Evolutionary conservation across 2,113 vertebrate genomes (phyloP), one percentile per base, ranked within the genome.

Genomic region (Megatriorchis doriae): DNA sequence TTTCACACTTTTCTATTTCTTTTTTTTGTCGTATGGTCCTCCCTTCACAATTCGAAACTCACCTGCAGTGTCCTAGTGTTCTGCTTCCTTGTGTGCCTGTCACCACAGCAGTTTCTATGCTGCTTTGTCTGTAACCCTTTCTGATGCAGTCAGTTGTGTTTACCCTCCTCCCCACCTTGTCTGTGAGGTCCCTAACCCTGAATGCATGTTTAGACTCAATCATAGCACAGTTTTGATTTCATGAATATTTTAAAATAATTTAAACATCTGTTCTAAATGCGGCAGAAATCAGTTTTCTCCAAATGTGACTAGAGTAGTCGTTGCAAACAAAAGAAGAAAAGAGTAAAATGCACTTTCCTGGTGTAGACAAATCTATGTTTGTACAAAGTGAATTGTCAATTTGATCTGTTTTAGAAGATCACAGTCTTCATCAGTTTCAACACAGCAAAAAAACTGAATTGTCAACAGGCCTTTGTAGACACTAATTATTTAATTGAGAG

Each of bases 201-300:
- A 67, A 45, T 90, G 12, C 38, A 43, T 65, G 32, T 38, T 85
- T 59, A 56, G 56, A 88, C 9, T 72, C 36, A 81, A 42, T 87
- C 50, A 61, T 32, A 66, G 32, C 11, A 71, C 6, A 75, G 3
- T 34, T 91, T 40, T 81, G 7, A 48, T 40, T 59, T 61, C 16
- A 93, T 86, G 13, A 80, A 77, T 82, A 83, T 82, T 87, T 75
- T 65, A 62, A 92, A 84, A 74, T 84, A 52, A 42, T 71, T 67
- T 29, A 77, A 85, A 43, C 5, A 55, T 27, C n/a, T 90, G 23
- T 52, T 88, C 40, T 65, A 87, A 88, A 80, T 72, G 40, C 3
- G 43, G 11, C 21, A 53, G n/a, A 68, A 85, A 85, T 45, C 3
- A 36, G 16, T 65, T 91, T 87, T 87, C 34, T 68, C 23, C 26